A percentile compares a stretch with the other conserved stretches of the same genome.
Conservation (phyloP, 2,888 invertebrate genomes). For the Callyntrura guangdongensis region DNA sequence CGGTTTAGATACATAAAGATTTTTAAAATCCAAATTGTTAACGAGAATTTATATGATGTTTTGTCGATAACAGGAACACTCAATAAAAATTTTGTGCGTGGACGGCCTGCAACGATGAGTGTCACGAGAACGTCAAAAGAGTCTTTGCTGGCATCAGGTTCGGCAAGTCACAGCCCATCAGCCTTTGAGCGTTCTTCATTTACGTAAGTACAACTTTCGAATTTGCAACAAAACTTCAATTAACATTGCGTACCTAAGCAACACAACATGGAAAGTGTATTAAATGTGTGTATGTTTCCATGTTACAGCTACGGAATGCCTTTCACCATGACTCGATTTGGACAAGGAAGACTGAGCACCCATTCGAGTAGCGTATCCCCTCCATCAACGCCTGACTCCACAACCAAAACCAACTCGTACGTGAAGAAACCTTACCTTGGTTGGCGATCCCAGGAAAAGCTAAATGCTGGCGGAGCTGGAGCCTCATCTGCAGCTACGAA, state of each 20-base stretch:
- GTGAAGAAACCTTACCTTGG: constrained; percentile 94
- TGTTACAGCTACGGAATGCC: constrained; percentile 84
- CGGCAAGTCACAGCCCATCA: constrained; percentile 85
- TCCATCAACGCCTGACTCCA: constrained; percentile 82
- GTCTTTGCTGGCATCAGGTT: constrained; percentile 85
- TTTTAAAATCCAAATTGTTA: too few relatives aligned
- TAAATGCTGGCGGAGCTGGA: constrained; percentile 85
- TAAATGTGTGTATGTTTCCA: not conserved
- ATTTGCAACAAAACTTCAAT: not conserved
- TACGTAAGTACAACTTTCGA: constrained; percentile 79
- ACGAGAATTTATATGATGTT: not conserved
- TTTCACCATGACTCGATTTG: constrained; percentile 82
- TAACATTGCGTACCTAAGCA: not conserved
- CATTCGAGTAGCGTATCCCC: constrained; percentile 82
- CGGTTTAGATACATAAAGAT: too few relatives aligned
- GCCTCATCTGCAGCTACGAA: constrained; percentile 49
- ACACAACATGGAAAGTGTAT: not conserved
- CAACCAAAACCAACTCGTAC: constrained; percentile 75
- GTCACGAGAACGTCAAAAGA: constrained; percentile 82
- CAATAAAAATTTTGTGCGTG: constrained; percentile 84
- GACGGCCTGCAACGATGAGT: constrained; percentile 83
- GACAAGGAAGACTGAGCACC: constrained; percentile 82
- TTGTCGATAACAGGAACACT: constrained; percentile 80
- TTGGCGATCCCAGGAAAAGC: constrained; percentile 94
- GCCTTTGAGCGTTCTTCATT: constrained; percentile 84